These are phyloP conservation scores for Clarias macrocephalus DNA, from an alignment of 2,113 vertebrate genomes.

Conservation along the genomic window DNA sequence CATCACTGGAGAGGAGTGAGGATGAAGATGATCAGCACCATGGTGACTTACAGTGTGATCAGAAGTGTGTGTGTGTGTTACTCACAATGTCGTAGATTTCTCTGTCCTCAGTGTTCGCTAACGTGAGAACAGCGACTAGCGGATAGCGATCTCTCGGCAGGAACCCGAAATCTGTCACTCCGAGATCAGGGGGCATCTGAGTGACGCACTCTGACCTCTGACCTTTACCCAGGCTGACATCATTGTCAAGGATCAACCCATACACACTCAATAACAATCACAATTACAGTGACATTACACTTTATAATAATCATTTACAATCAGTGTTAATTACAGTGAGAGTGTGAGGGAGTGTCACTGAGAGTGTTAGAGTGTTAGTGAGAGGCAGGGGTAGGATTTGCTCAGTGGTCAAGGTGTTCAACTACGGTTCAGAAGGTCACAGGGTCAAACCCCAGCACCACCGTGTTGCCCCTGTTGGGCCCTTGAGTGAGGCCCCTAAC, in stretches of 20 bases:
- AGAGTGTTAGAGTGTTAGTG: background rate
- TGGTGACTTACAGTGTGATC: background rate
- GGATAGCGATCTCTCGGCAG: slow-evolving; percentile 87
- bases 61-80: slow-evolving; percentile 50
- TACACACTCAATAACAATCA: background rate
- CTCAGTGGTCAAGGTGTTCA: too few relatives aligned
- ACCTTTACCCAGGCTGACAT: slow-evolving; percentile 75
- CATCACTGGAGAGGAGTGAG: background rate
- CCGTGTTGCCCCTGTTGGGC: too few relatives aligned
- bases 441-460: too few relatives aligned
- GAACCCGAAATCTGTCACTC: slow-evolving; percentile 81
- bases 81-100: slow-evolving; percentile 88
- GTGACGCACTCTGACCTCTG: slow-evolving; percentile 73
- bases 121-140: slow-evolving; percentile 82
- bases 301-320: slow-evolving; percentile 39
- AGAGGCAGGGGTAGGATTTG: slow-evolving; percentile 84
- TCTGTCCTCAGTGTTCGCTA: slow-evolving; percentile 77
- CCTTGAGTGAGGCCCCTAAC: too few relatives aligned
- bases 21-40: background rate
- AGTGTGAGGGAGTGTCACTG: slow-evolving; percentile 67
- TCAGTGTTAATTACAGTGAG: background rate
- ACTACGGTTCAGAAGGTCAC: too few relatives aligned
- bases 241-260: slow-evolving; percentile 68
- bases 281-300: background rate
- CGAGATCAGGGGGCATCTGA: slow-evolving; percentile 76